Conservation (phyloP, 92 coral and sea anemone species). For the Plumapathes pennacea region DNA sequence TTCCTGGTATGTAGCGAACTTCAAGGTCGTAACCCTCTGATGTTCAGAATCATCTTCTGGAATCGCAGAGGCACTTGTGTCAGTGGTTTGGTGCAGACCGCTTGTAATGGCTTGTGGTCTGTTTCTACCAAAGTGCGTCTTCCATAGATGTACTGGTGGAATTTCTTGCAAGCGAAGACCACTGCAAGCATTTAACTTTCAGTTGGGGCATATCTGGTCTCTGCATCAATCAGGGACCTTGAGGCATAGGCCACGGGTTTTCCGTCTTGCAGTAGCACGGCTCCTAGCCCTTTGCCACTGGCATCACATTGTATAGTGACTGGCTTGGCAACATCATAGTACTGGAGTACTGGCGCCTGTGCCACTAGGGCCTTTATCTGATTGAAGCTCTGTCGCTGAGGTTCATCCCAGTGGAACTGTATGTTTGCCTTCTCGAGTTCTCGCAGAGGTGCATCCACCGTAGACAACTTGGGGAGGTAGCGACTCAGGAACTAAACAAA, state of each 20-base stretch:
- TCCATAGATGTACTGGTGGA: slow-evolving; percentile 16
- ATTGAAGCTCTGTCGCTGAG: slow-evolving; percentile 10
- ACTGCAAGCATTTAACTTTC: slow-evolving; percentile 26
- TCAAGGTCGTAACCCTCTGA: slow-evolving; percentile 6
- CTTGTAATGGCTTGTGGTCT: slow-evolving; percentile 23
- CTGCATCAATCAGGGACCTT: background rate
- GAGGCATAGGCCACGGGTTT: slow-evolving; percentile 26
- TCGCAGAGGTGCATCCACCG: slow-evolving; percentile 30
- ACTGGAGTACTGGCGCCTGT: slow-evolving; percentile 24
- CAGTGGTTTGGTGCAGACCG: slow-evolving; percentile 15
- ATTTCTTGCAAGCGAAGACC: slow-evolving; percentile 20
- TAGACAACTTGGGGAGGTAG: slow-evolving; percentile 21
- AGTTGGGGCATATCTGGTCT: slow-evolving; percentile 12
- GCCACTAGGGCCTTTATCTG: slow-evolving; percentile 22
- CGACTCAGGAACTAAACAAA: slow-evolving; percentile 33
- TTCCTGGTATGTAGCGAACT: slow-evolving; percentile 5
- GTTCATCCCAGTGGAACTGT: slow-evolving; percentile 18
- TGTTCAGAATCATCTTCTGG: slow-evolving; percentile 4
- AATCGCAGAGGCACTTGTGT: slow-evolving; percentile 3
- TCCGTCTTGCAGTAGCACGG: slow-evolving; percentile 15
- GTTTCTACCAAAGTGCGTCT: slow-evolving; percentile 11
- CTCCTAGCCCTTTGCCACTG: slow-evolving; percentile 21
- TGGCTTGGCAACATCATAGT: slow-evolving; percentile 10
- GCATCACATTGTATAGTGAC: slow-evolving; percentile 9
- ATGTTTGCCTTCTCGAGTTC: slow-evolving; percentile 23